phyloP scores from a whole-genome alignment of 2,113 vertebrate genomes.

The Sigmodon hispidus region DNA sequence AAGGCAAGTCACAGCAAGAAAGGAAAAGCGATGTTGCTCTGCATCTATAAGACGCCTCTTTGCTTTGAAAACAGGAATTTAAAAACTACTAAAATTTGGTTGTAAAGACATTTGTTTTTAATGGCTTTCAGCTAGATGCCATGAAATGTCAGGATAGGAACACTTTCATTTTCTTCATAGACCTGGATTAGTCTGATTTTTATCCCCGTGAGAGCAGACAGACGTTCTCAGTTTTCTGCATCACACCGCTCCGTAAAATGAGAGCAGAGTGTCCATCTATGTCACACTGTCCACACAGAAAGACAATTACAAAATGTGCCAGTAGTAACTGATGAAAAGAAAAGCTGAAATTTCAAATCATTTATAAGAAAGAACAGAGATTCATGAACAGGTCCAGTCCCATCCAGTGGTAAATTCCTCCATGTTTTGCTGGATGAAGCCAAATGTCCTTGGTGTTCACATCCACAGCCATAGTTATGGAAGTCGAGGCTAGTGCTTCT shows the following conservation, averaged over 20 bases:
- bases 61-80: not conserved
- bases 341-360: not conserved
- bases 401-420: not conserved
- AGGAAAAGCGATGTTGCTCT: not conserved
- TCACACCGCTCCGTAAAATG: not conserved
- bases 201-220: not conserved
- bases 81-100: not conserved
- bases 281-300: not conserved
- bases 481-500: not conserved
- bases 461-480: not conserved
- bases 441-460: not conserved
- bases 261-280: not conserved
- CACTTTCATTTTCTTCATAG: not conserved
- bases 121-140: not conserved
- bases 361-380: conserved; percentile 16
- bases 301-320: not conserved
- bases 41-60: not conserved
- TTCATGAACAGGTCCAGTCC: not conserved
- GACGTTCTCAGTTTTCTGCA: not conserved
- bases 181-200: not conserved
- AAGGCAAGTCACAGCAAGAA: not conserved
- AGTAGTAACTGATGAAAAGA: not conserved
- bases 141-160: not conserved
- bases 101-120: not conserved
- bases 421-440: not conserved